These are phyloP conservation scores for Pachymerium ferrugineum DNA, from an alignment of 2,888 invertebrate genomes.

Conservation along the genomic window DNA sequence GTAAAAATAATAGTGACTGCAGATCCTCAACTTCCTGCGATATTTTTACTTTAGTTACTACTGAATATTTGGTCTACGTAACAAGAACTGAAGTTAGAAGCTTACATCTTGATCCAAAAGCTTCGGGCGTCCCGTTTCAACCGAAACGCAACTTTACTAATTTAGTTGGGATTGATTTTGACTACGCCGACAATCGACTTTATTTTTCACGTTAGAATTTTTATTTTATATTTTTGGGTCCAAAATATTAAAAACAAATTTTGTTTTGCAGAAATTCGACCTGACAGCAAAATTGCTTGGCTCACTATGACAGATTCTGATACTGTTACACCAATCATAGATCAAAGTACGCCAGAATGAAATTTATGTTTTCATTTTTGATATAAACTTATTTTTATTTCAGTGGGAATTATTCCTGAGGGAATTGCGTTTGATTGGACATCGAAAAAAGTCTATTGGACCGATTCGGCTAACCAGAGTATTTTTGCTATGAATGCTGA, in stretches of 20 bases:
- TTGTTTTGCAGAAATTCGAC: conserved; percentile 61
- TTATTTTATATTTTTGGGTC: neutral
- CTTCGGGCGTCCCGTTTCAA: conserved; percentile 75
- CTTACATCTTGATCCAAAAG: conserved; percentile 77
- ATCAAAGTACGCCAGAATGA: conserved; percentile 35
- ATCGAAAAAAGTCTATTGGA: conserved; percentile 95
- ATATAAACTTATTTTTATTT: neutral
- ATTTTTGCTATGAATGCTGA: conserved; percentile 92
- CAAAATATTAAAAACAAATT: too few relatives aligned
- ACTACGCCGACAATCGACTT: conserved; percentile 66
- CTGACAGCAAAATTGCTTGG: conserved; percentile 81
- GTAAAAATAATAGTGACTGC: neutral
- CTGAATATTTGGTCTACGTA: conserved; percentile 87
- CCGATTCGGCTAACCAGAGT: conserved; percentile 88
- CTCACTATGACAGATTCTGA: conserved; percentile 67
- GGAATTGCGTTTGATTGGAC: conserved; percentile 98
- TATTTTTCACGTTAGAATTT: conserved; percentile 28
- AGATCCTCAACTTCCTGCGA: neutral
- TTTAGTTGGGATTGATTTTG: conserved; percentile 93
- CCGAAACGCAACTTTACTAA: conserved; percentile 77
- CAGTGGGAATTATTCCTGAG: conserved; percentile 74
- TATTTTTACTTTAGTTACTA: conserved; percentile 53
- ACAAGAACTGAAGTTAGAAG: conserved; percentile 90
- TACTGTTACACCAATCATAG: conserved; percentile 38
- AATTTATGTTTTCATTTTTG: neutral